Base-by-base conservation (phyloP, 2,113 vertebrate species). In the Sinocyclocheilus anshuiensis region DNA sequence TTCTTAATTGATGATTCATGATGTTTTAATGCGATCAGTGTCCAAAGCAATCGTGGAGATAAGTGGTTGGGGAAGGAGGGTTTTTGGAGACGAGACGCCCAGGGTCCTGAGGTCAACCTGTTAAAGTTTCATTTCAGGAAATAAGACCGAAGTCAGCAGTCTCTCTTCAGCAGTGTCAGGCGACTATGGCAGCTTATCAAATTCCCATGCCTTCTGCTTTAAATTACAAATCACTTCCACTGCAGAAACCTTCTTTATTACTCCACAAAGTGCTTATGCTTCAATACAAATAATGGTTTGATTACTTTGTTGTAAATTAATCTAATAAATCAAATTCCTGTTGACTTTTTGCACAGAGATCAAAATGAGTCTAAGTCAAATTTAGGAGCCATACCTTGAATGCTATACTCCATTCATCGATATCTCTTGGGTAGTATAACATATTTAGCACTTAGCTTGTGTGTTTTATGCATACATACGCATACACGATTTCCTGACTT, bases 61-160 rank as follows among this genome's bases (percentile, higher is more conserved):
- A 90, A 88, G 87, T 87, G 87, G 85, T 86, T 42, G 20, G 81
- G 63, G 83, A 84, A 91, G 84, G 48, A 48, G 79, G 87, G 86
- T 88, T 85, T 90, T 87, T 18, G 79, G 84, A 89, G 89, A 90
- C 71, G 45, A 80, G 90, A 84, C 67, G 26, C 59, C 75, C 71
- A 57, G 22, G 75, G 75, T 80, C 83, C 50, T 39, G 79, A 89
- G 91, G 90, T 93, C 90, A 91, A 88, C 81, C 89, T 61, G 90
- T 89, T 91, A 89, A 88, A 92, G 89, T 93, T 92, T 90, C 86
- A 89, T 87, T 85, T 69, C 76, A 87, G 86, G 87, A 92, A 91
- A 89, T 82, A 77, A 57, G 88, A 90, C 88, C 77, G 18, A 61
- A 74, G 90, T 93, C 93, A 93, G 92, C 92, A 88, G 75, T 79